Evolutionary conservation across 2,113 vertebrate species (phyloP), one percentile per base, ranked within the genome.

Genomic region (Gavia stellata): DNA sequence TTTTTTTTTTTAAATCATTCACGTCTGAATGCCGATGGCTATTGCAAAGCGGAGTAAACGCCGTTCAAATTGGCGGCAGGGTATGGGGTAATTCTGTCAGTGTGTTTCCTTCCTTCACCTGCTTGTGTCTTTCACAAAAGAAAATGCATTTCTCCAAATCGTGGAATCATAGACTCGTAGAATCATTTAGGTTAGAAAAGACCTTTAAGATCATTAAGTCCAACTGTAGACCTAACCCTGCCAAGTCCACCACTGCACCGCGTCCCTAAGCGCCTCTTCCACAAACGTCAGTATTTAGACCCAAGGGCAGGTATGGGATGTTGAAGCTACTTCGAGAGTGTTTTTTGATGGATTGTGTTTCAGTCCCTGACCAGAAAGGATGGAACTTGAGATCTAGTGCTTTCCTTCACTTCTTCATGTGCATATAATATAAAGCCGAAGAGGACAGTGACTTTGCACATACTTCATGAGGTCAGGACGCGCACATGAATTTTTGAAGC

Each of bases 381-480:
- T n/a, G 53, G 29, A 45, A 9, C 23, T 53, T 36, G 52, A 23
- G 25, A 5, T 20, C 9, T 19, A 7, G 26, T 3, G 24, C 19
- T 86, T 49, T n/a, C 29, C 42, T 17, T 52, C 10, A 0, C 49
- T 63, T 38, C 1, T 0, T 26, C 12, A 2, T 4, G 3, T 4
- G 33, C 18, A 0, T 20, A 3, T 23, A 7, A 24, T 2, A 19
- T 8, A 23, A 49, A 87, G 52, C 55, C 3, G 7, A 13, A 49
- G 72, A 11, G 6, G 23, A n/a, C 0, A 5, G 7, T 26, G 34
- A 18, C 9, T 52, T 49, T 34, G 34, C 84, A 16, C 40, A 0
- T 6, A 1, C 4, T 66, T 31, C 1, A 0, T 0, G 47, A 50
- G 44, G 55, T 20, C 44, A 9, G 50, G 45, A 7, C 6, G 63